Conservation (phyloP, 2,888 invertebrate species). For the Plagodis dolabraria region DNA sequence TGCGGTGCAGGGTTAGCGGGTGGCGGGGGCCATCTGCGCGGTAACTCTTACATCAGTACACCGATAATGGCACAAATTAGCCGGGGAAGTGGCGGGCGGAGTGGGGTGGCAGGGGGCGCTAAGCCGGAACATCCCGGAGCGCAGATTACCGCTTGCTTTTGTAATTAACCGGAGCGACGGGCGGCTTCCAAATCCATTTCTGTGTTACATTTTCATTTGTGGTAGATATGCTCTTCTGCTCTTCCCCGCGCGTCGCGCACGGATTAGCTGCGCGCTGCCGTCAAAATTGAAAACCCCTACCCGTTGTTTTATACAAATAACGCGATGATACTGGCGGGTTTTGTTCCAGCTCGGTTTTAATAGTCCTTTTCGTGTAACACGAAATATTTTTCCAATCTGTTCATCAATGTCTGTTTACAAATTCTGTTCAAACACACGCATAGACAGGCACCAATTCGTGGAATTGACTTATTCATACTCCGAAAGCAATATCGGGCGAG, state of each 20-base stretch:
- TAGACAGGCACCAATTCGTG: constrained; percentile 64
- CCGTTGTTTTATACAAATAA: constrained; percentile 61
- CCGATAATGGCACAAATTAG: constrained; percentile 85
- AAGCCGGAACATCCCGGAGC: constrained; percentile 85
- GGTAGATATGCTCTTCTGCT: constrained; percentile 55
- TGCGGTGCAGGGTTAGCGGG: constrained; percentile 57
- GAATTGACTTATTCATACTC: constrained; percentile 80
- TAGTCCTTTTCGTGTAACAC: constrained; percentile 37
- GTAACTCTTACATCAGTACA: constrained; percentile 85
- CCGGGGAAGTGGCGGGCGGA: constrained; percentile 79
- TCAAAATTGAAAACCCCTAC: constrained; percentile 62
- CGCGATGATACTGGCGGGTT: constrained; percentile 41
- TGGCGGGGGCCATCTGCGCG: constrained; percentile 77
- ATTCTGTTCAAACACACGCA: constrained; percentile 65
- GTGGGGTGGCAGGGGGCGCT: constrained; percentile 71
- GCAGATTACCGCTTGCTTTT: constrained; percentile 86
- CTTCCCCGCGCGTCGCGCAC: constrained; percentile 63
- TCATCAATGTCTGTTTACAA: constrained; percentile 57
- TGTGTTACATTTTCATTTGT: constrained; percentile 85
- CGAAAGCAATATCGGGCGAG: constrained; percentile 73
- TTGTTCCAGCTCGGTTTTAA: constrained; percentile 26
- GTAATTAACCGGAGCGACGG: constrained; percentile 85
- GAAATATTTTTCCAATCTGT: constrained; percentile 55
- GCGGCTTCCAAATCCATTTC: constrained; percentile 85
- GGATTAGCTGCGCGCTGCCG: constrained; percentile 64